Base-by-base conservation (phyloP, 2,113 vertebrate genomes). In the Pomatostomus ruficeps region DNA sequence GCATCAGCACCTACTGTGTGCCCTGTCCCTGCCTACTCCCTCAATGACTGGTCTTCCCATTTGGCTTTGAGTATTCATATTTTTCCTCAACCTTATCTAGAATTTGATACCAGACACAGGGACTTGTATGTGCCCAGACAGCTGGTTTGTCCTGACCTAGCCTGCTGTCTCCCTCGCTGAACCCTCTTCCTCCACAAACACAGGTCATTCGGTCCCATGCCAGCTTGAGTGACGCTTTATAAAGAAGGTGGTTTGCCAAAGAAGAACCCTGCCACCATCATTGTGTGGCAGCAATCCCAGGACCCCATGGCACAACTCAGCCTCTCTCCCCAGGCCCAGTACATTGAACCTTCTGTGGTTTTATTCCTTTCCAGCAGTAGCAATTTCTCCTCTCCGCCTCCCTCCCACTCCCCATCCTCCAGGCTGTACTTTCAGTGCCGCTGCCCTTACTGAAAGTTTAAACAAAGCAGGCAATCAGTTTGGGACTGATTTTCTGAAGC, bases 1-100 rank as follows among this genome's bases (percentile, higher is more conserved):
- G 61, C 4, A 59, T 9, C 40, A 19, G 8, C 3, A 1, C 10
- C 22, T 0, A 1, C 58, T 71, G 17, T 5, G 4, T 1, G 0
- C 12, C 14, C 7, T 58, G 11, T 49, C 38, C 52, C 43, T 19
- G 43, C 5, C 26, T 2, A 2, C 16, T 17, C 21, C 36, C n/a
- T 38, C 12, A 8, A 2, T 12, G 28, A 46, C 46, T 57, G 29
- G 19, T 49, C 19, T 85, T 66, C 42, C 23, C n/a, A 28, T n/a
- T 42, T 42, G 5, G 52, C 63, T 63, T 58, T 15, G 46, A 52
- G 28, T 43, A 66, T 26, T 46, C 21, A 4, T 52, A 14, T 68
- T 89, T 80, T 63, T 35, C 35, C 40, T 55, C 46, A 79, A 7
- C 11, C 11, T 79, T 26, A 55, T 7, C 19, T 31, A 70, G 49